Conservation (phyloP, 2,113 vertebrate genomes). For the Sterna hirundo region DNA sequence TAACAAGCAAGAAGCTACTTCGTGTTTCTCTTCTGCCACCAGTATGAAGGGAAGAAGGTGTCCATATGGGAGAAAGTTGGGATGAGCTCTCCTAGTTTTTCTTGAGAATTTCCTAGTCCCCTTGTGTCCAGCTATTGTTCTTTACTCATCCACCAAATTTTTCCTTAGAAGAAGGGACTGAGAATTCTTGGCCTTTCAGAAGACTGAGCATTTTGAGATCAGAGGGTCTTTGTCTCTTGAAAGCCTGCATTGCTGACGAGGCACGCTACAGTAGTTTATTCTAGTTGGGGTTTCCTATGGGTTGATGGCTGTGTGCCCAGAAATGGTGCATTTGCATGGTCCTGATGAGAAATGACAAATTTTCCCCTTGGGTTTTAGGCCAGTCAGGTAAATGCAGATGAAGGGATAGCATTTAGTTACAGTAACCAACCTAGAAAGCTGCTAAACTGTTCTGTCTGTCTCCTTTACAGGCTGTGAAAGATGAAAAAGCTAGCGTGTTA, state of each 20-base stretch:
- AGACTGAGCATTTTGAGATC: neutral
- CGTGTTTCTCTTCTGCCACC: neutral
- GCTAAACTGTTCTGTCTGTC: neutral
- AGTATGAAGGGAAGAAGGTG: neutral
- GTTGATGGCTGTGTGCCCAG: neutral
- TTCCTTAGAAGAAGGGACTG: neutral
- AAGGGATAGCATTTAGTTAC: neutral
- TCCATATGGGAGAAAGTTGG: neutral
- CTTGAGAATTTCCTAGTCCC: neutral
- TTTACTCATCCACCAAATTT: neutral
- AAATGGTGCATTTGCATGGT: neutral
- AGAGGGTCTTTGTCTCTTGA: neutral
- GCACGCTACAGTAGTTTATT: neutral
- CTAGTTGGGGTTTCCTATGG: neutral
- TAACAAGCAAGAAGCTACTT: neutral
- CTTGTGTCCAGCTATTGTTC: accelerated
- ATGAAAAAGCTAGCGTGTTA: constrained; percentile 78
- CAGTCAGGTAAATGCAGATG: neutral
- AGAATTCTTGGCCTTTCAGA: neutral
- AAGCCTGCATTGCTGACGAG: neutral
- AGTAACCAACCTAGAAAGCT: neutral
- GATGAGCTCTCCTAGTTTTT: neutral
- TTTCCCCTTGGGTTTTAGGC: neutral
- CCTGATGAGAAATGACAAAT: neutral
- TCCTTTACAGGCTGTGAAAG: constrained; percentile 72